Evolutionary conservation across 1,140 invertebrate species (phyloP).

Genomic region (Leptinotarsa lineolata): DNA sequence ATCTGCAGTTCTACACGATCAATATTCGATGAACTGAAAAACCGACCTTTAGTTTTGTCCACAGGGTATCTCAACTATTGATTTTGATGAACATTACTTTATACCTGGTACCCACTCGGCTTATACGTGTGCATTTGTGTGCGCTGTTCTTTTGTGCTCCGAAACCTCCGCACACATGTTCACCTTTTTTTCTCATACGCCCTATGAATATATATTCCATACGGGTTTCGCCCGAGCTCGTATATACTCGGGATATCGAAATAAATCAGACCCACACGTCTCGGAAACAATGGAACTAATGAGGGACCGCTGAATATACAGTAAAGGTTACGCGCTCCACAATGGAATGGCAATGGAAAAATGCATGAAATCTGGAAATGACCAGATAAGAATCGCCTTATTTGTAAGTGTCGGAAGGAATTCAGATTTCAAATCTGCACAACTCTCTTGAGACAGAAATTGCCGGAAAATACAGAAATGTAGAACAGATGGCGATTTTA

Average conservation of each 20-base stretch:
- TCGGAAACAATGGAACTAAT: slow-evolving; percentile 32
- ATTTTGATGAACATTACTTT: no score
- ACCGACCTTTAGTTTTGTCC: no score
- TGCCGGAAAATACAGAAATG: no score
- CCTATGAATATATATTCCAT: slow-evolving; percentile 29
- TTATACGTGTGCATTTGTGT: slow-evolving; percentile 1
- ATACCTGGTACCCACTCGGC: slow-evolving; percentile 12
- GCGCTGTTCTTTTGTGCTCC: slow-evolving; percentile 22
- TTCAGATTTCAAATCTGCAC: neutral
- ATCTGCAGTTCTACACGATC: no score
- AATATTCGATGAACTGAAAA: no score
- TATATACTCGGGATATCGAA: slow-evolving; percentile 23
- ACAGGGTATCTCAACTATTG: no score
- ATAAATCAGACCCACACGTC: slow-evolving; percentile 31
- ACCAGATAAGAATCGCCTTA: slow-evolving; percentile 15
- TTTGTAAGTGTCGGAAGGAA: slow-evolving; percentile 21
- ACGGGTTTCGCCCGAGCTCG: slow-evolving; percentile 16
- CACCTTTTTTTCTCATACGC: slow-evolving; percentile 19
- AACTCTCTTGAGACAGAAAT: neutral
- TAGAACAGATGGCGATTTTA: no score
- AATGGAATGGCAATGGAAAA: slow-evolving; percentile 20
- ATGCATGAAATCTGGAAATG: slow-evolving; percentile 10
- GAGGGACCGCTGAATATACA: slow-evolving; percentile 9
- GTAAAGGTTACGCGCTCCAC: neutral
- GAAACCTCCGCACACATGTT: slow-evolving; percentile 21